phyloP scores from a whole-genome alignment of 2,113 vertebrate genomes.

The Synchiropus splendidus region DNA sequence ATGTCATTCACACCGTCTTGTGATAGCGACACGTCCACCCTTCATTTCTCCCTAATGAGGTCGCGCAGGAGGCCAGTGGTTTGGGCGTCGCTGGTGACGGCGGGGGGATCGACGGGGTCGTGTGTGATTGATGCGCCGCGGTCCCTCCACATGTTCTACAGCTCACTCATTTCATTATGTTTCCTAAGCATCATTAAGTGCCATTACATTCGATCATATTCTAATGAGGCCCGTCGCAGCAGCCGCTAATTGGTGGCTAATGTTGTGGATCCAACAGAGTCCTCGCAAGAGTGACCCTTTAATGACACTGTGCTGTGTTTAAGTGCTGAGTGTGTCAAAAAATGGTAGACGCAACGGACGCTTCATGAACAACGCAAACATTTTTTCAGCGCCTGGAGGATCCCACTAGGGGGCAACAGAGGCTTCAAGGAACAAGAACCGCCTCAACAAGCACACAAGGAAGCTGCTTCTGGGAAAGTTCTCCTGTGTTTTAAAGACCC shows the following conservation, averaged over 20 bases:
- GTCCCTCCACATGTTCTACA: slow-evolving; percentile 66
- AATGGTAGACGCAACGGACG: too few relatives aligned
- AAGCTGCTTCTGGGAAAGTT: too few relatives aligned
- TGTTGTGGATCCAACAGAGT: slow-evolving; percentile 97
- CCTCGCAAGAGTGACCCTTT: slow-evolving; percentile 85
- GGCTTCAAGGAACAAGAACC: too few relatives aligned
- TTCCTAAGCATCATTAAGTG: slow-evolving; percentile 94
- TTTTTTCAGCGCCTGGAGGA: too few relatives aligned
- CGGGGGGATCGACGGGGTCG: slow-evolving; percentile 60
- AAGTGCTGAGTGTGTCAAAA: slow-evolving; percentile 88
- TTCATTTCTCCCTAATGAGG: slow-evolving; percentile 69
- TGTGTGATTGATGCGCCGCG: slow-evolving; percentile 69
- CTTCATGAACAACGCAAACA: too few relatives aligned
- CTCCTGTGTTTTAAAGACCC: too few relatives aligned
- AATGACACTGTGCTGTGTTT: slow-evolving; percentile 86
- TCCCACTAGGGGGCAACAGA: too few relatives aligned
- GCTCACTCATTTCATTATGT: slow-evolving; percentile 75
- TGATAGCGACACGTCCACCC: slow-evolving; percentile 61
- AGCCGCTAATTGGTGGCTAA: slow-evolving; percentile 99
- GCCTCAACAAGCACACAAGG: too few relatives aligned
- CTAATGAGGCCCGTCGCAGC: slow-evolving; percentile 90
- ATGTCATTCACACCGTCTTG: slow-evolving; percentile 63
- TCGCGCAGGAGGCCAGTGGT: slow-evolving; percentile 58
- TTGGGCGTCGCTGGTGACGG: slow-evolving; percentile 27
- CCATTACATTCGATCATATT: slow-evolving; percentile 97